Evolutionary conservation across 2,113 vertebrate genomes (phyloP), one percentile per base, ranked within the genome.

Genomic region (Notarius lentiginosus): DNA sequence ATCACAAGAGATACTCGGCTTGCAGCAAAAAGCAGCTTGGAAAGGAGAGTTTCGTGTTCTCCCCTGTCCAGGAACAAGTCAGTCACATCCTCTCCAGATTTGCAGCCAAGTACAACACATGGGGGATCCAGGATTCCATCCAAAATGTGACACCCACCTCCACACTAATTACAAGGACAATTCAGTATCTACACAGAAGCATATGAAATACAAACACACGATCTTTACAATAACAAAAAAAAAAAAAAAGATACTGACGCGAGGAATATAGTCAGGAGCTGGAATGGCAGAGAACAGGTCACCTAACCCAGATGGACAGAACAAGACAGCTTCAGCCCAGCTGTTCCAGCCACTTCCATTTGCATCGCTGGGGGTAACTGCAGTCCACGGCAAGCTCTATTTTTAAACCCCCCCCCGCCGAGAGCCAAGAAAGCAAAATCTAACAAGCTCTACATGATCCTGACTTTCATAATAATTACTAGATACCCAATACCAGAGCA

Each of bases 251-350:
- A 41, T 41, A 41, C 34, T 34, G 66, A 47, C 61, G 27, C 56
- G 5, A 53, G 34, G 53, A 34, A 88, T 83, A 60, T 83, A 83
- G 12, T 18, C 55, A 80, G 81, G 82, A 66, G 41, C 56, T 81
- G 85, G 87, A 92, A 90, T 89, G 89, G 60, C 87, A 89, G 41
- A 70, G 73, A 86, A 63, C 72, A 51, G 61, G 81, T 88, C 91
- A 90, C 88, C 90, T 94, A 93, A 93, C 91, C 90, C 85, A 24
- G 88, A 83, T 89, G 93, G 92, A 91, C 92, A 91, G 92, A 93
- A 94, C 90, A 91, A 90, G 88, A 94, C 93, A 93, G 94, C 93
- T 95, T 94, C 89, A 92, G 88, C 90, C 89, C 95, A 96, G 95
- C 95, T 96, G 94, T 94, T 95, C 89, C 91, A 91, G 90, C 83